phyloP scores from a whole-genome alignment of 2,797 vertebrate genomes.

The Tenualosa thibaudeaui region DNA sequence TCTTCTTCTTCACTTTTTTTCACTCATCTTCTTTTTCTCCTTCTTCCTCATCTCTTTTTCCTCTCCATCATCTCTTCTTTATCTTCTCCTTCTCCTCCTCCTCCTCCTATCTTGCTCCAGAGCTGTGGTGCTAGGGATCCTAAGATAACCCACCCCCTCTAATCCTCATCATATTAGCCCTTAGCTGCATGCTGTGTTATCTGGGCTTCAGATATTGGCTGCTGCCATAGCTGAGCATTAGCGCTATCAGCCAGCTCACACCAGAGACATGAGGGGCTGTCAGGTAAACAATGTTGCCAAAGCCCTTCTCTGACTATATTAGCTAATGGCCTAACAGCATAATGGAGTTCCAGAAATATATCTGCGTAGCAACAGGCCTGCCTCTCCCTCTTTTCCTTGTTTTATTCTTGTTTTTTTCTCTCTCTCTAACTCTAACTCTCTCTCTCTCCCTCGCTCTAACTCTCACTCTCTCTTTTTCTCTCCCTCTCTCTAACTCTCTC shows the following conservation, averaged over 20 bases:
- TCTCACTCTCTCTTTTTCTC: too few species aligned
- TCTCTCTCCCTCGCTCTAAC: too few species aligned
- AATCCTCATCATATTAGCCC: conserved; percentile 3
- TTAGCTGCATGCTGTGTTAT: neutral
- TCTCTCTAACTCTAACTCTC: neutral
- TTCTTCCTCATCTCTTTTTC: neutral
- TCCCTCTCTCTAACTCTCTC: too few species aligned
- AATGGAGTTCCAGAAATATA: neutral
- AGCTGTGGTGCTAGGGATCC: neutral
- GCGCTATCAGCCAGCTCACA: conserved; percentile 6
- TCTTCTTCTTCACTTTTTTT: neutral
- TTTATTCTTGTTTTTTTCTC: neutral
- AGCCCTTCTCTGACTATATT: neutral
- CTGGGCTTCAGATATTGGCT: conserved; percentile 8
- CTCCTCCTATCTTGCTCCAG: neutral
- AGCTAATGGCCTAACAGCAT: neutral
- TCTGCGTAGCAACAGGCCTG: neutral
- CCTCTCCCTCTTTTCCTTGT: neutral
- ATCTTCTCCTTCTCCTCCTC: neutral
- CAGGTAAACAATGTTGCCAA: conserved; percentile 19
- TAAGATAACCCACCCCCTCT: neutral
- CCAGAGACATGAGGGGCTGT: neutral
- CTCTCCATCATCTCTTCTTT: neutral
- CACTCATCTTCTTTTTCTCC: neutral
- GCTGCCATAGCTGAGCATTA: neutral